Percentiles rank a stretch among this genome's conserved stretches.
phyloP scores from a whole-genome alignment of 2,888 invertebrate species.

The Blastobasis adustella region DNA sequence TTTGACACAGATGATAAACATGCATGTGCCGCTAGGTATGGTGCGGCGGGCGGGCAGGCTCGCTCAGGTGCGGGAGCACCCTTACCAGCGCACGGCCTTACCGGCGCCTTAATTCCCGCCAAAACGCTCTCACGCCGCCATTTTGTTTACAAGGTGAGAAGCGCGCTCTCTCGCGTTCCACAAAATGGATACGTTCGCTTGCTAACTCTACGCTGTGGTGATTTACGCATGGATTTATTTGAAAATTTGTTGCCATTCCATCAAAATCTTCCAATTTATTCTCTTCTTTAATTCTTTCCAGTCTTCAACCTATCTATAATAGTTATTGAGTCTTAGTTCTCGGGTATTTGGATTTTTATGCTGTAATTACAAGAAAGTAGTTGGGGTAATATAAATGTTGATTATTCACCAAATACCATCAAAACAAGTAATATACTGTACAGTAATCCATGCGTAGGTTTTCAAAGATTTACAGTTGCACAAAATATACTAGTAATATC shows the following conservation, averaged over 20 bases:
- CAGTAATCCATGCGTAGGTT: too few relatives aligned
- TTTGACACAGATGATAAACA: slow-evolving; percentile 54
- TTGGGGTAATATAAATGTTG: too few relatives aligned
- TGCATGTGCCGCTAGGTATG: slow-evolving; percentile 82
- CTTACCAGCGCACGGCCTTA: slow-evolving; percentile 91
- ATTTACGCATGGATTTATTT: not conserved
- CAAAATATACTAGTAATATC: not conserved
- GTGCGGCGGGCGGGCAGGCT: slow-evolving; percentile 89
- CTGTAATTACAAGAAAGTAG: too few relatives aligned
- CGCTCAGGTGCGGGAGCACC: slow-evolving; percentile 95
- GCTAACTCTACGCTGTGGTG: not conserved
- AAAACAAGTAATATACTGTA: too few relatives aligned
- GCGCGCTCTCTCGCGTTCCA: slow-evolving; percentile 55
- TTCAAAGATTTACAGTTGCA: not conserved
- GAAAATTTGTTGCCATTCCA: not conserved
- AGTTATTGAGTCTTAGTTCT: not conserved
- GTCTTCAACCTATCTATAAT: too few relatives aligned
- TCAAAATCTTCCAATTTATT: too few relatives aligned
- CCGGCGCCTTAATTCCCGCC: slow-evolving; percentile 82
- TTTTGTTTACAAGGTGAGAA: slow-evolving; percentile 74
- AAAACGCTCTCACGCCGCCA: slow-evolving; percentile 69
- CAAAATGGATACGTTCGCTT: slow-evolving; percentile 51
- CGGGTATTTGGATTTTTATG: too few relatives aligned
- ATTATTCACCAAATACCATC: too few relatives aligned
- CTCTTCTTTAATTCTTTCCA: too few relatives aligned